Base-by-base conservation (phyloP, 2,888 invertebrate genomes). In the Pachydiplax longipennis region DNA sequence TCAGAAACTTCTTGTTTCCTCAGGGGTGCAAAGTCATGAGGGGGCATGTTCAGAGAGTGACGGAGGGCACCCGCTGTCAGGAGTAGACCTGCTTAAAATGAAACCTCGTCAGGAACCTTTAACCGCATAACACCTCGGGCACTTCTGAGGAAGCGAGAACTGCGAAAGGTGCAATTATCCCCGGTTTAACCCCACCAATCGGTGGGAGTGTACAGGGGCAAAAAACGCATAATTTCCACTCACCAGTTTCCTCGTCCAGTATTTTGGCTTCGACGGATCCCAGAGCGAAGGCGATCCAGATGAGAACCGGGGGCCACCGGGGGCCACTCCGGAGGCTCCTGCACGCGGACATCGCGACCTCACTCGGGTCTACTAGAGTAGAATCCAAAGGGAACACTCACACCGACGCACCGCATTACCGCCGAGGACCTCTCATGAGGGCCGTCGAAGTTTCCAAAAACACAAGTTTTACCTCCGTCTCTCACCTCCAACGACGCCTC, bases 161-260 rank as follows among this genome's bases (percentile, higher is more conserved):
- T 44, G 44, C 44, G 44, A 44, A 44, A 44, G 44, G 44, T 44
- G 8, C 44, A 44, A 44, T 44, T 44, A 44, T 37, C 37, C 2
- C 5, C 37, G 3, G 5, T 4, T 2, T 2, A 5, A 37, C 37
- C 3, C 37, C 37, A 4, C 2, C 5, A 5, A 37, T 2, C 2
- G 5, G 37, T 2, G 37, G 37, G 37, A 37, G 37, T 37, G 37
- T 2, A 37, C 37, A 10, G 44, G 0, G 10, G 44, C 10, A 44
- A 44, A 44, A 44, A 44, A 44, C 37, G 37, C 37, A 37, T 37
- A 4, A 37, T n/a, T n/a, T 37, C 37, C 37, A 87, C 87, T 87
- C 87, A 87, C 87, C 87, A 61, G 87, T 87, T 87, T 87, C 87
- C 87, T 87, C 87, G 40, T 87, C 87, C 22, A 87, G 65, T 12